Evolutionary conservation across 2,113 vertebrate species (phyloP), one percentile per base, ranked within the genome.

Genomic region (Anser brachyrhynchus): DNA sequence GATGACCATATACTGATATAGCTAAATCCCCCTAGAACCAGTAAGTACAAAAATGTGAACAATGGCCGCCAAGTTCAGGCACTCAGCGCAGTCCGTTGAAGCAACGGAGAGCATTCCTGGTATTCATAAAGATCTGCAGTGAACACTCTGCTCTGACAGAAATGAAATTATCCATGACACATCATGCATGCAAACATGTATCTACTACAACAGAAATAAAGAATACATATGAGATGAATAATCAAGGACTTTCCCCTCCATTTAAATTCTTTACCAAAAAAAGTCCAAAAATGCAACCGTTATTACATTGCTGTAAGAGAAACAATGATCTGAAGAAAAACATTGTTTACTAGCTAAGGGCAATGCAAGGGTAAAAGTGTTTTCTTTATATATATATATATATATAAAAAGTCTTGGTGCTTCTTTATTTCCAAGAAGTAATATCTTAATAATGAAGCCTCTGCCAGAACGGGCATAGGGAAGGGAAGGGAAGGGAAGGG

Each of bases 381-480:
- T 61, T 61, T 17, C 57, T 16, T 87, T 43, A 12, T 21, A 51
- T 49, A 67, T 49, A 67, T 22, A 22, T 49, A 19, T 19, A 46
- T 49, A 49, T 49, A 49, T 49, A 67, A 43, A 73, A 41, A 49
- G 6, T 8, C 16, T 91, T 75, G 72, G 10, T 65, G 58, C 28
- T 83, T 85, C 65, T 15, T 83, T 64, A 55, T 80, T 96, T 80
- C 64, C 59, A 62, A 72, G 22, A 84, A 81, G 57, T 85, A 72
- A 73, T 80, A 54, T 92, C 86, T 80, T 62, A 94, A 96, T 92
- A 78, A 91, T 94, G 84, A 95, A 80, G 31, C 10, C 18, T 66
- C 74, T 93, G 33, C 59, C 70, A 54, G 61, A 23, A 93, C 72
- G 62, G 21, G 25, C 72, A 52, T 18, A 37, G 10, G 10, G 19